Base-by-base conservation (phyloP, 2,797 vertebrate species). In the Caiman crocodilus region DNA sequence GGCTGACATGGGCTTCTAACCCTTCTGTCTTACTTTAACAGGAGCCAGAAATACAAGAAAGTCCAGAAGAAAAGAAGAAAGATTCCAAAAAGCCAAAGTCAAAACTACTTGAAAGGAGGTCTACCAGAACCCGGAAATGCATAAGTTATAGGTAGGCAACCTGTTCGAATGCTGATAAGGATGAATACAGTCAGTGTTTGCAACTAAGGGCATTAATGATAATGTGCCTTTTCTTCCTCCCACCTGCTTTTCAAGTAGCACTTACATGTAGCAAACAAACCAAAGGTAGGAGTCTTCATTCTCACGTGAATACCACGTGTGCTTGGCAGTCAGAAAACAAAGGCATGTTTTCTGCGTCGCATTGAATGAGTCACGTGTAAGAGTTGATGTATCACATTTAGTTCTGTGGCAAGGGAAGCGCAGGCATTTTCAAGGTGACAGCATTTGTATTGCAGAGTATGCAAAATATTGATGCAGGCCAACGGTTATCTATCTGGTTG, bases 71-170 rank as follows among this genome's bases (percentile, higher is more conserved):
- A 69, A 99, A 99, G 97, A 99, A 99, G 97, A 99, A 99, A 97
- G 99, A 99, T 93, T 92, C 98, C n/a, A 99, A 99, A 95, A 99
- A 99, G 97, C 98, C 97, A 56, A 99, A 99, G 97, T 98, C 96
- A 14, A 99, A 99, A 94, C 98, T 98, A 91, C 98, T 99, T 35
- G 99, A 99, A 82, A 98, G 99, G 96, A 98, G 99, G 74, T 99
- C 99, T 5, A 99, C 99, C 74, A 98, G 99, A 95, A 98, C 98
- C 94, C 98, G 99, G 71, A 99, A 99, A 88, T 98, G 98, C 97
- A 99, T 99, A 97, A 99, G 99, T 97, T 99, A 99, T 97, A 99
- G 99, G 99, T 99, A 96, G 80, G 96, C 80, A 81, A 55, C 82
- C 84, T 79, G 17, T 91, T 77, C 79, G 79, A 89, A 76, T 3